A percentile compares a stretch with the other conserved stretches of the same genome.
Conservation (phyloP, 2,113 vertebrate genomes). For the Proteles cristata region DNA sequence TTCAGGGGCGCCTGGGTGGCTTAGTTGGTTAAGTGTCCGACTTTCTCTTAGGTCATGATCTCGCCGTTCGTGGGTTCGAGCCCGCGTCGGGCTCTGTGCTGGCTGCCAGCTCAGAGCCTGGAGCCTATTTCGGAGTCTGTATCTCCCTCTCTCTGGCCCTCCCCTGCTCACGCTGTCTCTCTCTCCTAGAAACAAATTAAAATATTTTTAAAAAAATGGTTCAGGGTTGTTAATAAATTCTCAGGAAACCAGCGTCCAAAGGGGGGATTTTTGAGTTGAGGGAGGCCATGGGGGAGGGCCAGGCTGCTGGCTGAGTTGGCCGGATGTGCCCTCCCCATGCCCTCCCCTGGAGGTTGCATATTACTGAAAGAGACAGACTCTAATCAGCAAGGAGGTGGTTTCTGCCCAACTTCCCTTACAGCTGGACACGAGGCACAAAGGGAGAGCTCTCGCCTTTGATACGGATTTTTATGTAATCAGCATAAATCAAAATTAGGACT, state of each 20-base stretch:
- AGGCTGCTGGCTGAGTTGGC: neutral
- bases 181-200: too few relatives aligned
- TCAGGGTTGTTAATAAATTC: neutral
- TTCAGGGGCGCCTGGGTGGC: neutral
- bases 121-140: too few relatives aligned
- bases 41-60: too few relatives aligned
- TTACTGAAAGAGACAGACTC: neutral
- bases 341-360: neutral
- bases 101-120: too few relatives aligned
- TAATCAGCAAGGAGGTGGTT: neutral
- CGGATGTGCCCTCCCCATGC: neutral
- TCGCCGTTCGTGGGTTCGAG: too few relatives aligned
- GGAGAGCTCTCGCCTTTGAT: neutral
- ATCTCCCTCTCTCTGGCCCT: too few relatives aligned
- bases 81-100: too few relatives aligned
- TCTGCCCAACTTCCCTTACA: neutral
- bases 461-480: neutral
- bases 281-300: neutral
- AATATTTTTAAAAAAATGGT: neutral
- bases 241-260: neutral
- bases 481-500: neutral
- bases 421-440: neutral
- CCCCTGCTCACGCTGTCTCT: too few relatives aligned
- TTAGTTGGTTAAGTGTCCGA: too few relatives aligned
- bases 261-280: neutral